Conservation (phyloP, 2,113 vertebrate species). For the Nerophis lumbriciformis region DNA sequence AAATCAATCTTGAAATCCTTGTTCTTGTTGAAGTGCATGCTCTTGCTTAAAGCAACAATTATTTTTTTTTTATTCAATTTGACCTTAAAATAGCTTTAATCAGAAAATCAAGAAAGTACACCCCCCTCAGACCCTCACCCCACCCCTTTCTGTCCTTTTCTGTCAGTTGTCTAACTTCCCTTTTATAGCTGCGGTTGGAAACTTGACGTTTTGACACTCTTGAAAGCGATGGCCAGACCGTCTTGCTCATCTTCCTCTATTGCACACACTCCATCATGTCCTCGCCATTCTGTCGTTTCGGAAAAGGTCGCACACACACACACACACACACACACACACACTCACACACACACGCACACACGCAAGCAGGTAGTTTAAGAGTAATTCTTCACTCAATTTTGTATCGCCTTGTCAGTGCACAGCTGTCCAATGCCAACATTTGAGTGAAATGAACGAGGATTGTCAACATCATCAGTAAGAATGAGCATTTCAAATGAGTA, state of each 20-base stretch:
- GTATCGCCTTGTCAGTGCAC: neutral
- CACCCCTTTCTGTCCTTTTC: conserved; percentile 34
- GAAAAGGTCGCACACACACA: neutral
- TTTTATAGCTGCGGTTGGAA: conserved; percentile 78
- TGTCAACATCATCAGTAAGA: no score
- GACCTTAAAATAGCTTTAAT: no score
- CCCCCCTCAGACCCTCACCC: conserved; percentile 2
- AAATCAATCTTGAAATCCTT: no score
- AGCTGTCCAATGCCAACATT: neutral
- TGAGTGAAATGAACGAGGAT: no score
- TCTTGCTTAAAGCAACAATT: no score
- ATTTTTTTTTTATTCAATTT: no score
- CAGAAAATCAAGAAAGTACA: no score
- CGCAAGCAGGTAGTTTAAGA: neutral
- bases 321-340: conserved; percentile 1
- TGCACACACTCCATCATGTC: conserved; percentile 51
- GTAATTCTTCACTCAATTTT: neutral
- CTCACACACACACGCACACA: neutral
- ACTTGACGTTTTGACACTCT: conserved; percentile 78
- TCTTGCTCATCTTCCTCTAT: conserved; percentile 61
- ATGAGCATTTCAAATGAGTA: no score
- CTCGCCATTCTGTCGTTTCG: conserved; percentile 30
- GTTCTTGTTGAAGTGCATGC: no score
- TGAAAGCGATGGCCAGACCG: conserved; percentile 73
- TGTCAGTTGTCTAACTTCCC: conserved; percentile 74